Percentiles rank a stretch among this genome's conserved stretches.
These are phyloP conservation scores for Temnothorax ravouxi DNA, from an alignment of 2,888 invertebrate species.

Conservation along the genomic window DNA sequence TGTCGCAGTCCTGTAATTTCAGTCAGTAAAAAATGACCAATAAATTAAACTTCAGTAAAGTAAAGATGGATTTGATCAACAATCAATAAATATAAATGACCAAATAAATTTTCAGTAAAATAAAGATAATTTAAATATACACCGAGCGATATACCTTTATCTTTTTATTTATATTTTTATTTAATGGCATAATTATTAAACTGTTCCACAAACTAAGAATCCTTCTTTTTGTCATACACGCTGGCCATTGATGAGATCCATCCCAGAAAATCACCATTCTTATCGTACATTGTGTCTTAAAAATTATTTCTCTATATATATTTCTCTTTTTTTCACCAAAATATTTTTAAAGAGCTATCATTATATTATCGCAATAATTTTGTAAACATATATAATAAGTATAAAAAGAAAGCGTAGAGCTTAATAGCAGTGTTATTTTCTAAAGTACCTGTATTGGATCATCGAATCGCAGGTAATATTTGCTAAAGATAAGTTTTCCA, in stretches of 20 bases:
- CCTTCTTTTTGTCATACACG: constrained; percentile 61
- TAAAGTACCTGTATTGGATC: no score
- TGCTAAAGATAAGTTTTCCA: no score
- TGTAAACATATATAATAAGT: background rate
- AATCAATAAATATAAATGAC: background rate
- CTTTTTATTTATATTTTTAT: background rate
- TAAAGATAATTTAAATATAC: background rate
- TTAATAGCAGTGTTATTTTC: no score
- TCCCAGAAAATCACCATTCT: constrained; percentile 55
- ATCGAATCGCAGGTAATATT: no score
- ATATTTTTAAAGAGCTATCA: background rate
- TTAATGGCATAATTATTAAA: constrained; percentile 60
- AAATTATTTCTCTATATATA: background rate
- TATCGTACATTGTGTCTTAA: constrained; percentile 59
- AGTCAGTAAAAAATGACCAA: background rate
- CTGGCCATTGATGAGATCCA: constrained; percentile 63
- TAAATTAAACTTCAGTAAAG: background rate
- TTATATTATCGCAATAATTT: background rate
- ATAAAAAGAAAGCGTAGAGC: no score
- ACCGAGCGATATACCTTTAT: background rate
- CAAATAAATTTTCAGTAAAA: background rate
- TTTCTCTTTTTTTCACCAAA: background rate
- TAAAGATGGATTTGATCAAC: background rate
- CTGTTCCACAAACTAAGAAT: constrained; percentile 71
- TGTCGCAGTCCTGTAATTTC: constrained; percentile 90